Conservation (phyloP, 2,113 vertebrate species). For the Herpetotheres cachinnans region DNA sequence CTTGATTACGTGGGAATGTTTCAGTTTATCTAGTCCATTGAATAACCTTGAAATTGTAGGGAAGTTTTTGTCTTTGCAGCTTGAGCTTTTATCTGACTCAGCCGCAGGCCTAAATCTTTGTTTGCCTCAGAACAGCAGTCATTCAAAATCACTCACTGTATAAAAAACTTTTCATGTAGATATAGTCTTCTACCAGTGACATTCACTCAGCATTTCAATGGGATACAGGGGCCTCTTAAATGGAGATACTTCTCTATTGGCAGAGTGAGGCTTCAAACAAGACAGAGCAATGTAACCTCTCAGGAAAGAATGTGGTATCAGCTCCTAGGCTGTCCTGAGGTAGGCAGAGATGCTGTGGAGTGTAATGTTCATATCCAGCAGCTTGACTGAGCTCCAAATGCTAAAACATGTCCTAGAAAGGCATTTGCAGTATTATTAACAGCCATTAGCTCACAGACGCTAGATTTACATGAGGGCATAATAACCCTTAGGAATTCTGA, state of each 20-base stretch:
- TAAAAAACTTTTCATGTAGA: conserved; percentile 24
- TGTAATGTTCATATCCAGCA: conserved; percentile 29
- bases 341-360: neutral
- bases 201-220: conserved; percentile 20
- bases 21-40: neutral
- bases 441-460: conserved; percentile 42
- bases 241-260: neutral
- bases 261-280: neutral
- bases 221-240: neutral
- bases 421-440: conserved; percentile 44
- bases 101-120: neutral
- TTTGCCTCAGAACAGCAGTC: conserved; percentile 35
- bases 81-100: conserved; percentile 24
- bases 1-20: neutral
- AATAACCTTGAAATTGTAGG: conserved; percentile 27
- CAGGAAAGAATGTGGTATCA: neutral
- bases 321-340: neutral
- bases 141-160: conserved; percentile 38
- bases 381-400: conserved; percentile 26
- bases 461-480: conserved; percentile 28
- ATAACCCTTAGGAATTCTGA: conserved; percentile 12
- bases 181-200: neutral
- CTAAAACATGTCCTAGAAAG: conserved; percentile 43
- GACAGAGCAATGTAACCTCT: neutral
- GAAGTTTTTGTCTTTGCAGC: neutral